Base-by-base conservation (phyloP, 2,797 vertebrate genomes). In the Carcharodon carcharias region DNA sequence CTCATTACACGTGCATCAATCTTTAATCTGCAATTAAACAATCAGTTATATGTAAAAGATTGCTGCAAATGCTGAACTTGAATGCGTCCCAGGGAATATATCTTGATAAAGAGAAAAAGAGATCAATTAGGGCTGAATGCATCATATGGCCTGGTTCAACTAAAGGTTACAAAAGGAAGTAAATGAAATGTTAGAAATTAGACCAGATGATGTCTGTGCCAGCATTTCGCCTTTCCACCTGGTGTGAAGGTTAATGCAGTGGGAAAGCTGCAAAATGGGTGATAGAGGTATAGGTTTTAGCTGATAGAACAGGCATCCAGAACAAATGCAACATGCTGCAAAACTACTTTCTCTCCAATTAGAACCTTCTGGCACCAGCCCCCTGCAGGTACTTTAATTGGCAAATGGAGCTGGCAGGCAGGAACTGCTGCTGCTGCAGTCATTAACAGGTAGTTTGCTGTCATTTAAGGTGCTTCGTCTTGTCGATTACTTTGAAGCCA, bases 11-110 rank as follows among this genome's bases (percentile, higher is more conserved):
- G 97, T 97, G 97, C 97, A 98, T 99, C 98, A 98, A 98, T 98
- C 98, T 98, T 98, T 98, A 98, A 99, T 98, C 98, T 98, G 98
- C 98, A 98, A 98, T 98, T 99, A 98, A 98, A 98, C 97, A 98
- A 98, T 98, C 98, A 98, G 97, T 97, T 97, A 97, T 97, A 97
- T 97, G 98, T 97, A 98, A 98, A 98, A 98, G 97, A 98, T 97
- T 97, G 97, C 97, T 97, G 96, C 97, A 97, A 98, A 97, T 97
- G 97, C 97, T 97, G 97, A 97, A 97, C 96, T 96, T 97, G 97
- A 97, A 97, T 97, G 97, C 96, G 96, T 97, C 97, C 97, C 97
- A 97, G 97, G 97, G 97, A 96, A 96, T 96, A 97, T 97, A 98
- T 98, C 97, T 98, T 98, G 97, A 98, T 97, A 97, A 97, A 97